Percentiles rank a stretch among this genome's conserved stretches.
Evolutionary conservation across 2,797 vertebrate genomes (phyloP).

Genomic region (Decapterus maruadsi): DNA sequence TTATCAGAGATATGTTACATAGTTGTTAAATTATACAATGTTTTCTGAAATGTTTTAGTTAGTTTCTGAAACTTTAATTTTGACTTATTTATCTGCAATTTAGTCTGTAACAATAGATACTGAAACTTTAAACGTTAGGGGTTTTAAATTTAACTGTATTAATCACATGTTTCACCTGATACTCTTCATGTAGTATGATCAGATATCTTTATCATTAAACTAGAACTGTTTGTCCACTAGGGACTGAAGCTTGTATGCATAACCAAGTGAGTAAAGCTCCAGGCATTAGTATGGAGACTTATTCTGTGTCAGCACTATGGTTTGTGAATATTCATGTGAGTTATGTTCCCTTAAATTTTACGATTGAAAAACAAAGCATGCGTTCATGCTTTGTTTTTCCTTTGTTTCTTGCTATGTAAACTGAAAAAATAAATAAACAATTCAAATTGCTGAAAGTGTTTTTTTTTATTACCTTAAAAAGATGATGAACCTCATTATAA

Average conservation of each 20-base stretch:
- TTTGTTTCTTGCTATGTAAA: slow-evolving; percentile 47
- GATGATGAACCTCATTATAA: slow-evolving; percentile 48
- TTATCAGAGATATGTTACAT: slow-evolving; percentile 35
- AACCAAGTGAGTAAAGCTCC: background rate
- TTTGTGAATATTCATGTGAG: slow-evolving; percentile 1
- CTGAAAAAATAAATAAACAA: slow-evolving; percentile 63
- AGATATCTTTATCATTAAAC: slow-evolving; percentile 26
- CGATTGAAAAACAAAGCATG: background rate
- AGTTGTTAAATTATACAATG: slow-evolving; percentile 20
- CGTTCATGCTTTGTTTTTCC: slow-evolving; percentile 40
- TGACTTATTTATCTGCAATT: slow-evolving; percentile 33
- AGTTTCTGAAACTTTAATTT: slow-evolving; percentile 24
- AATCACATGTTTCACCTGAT: slow-evolving; percentile 34
- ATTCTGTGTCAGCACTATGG: background rate
- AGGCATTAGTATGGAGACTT: background rate
- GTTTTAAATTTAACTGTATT: slow-evolving; percentile 12
- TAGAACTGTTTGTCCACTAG: slow-evolving; percentile 35
- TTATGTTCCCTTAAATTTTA: slow-evolving; percentile 54
- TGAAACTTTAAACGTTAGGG: slow-evolving; percentile 5
- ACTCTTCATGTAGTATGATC: background rate
- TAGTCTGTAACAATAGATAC: slow-evolving; percentile 3
- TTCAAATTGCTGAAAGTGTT: slow-evolving; percentile 47
- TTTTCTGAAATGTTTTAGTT: slow-evolving; percentile 40
- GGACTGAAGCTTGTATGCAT: slow-evolving; percentile 10
- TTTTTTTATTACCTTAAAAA: slow-evolving; percentile 75